Evolutionary conservation across 2,797 vertebrate genomes (phyloP), one percentile per base, ranked within the genome.

Genomic region (Pteropus rufus): DNA sequence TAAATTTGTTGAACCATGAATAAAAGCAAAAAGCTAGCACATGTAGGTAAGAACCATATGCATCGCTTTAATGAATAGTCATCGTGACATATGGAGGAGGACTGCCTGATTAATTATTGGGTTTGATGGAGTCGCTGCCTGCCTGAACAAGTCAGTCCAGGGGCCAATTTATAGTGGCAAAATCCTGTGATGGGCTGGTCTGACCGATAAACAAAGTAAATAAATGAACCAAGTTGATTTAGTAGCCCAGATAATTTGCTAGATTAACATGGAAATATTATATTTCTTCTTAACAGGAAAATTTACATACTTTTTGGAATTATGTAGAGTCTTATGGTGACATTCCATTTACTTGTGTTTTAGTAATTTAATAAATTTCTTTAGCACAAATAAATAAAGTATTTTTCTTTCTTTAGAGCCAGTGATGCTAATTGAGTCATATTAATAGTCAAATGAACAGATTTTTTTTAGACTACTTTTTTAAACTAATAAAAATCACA

Each of bases 161-260:
- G 96, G 97, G 97, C 94, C 97, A 94, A 95, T 98, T 97, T 97
- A 82, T 89, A 83, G 96, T 92, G 54, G 93, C 34, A 80, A 89
- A 95, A 94, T 94, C 81, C 81, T 97, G 89, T 89, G 77, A 95
- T 96, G 93, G 97, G 96, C 80, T 89, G 96, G 93, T 87, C 96
- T 89, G 75, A 95, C 96, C 2, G 7, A 96, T 97, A 97, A 97
- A 96, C 94, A 97, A 96, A 94, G 94, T 97, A 97, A 97, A 97
- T 97, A 97, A 97, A 97, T 95, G 97, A 91, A 89, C 96, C 96
- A 96, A 97, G 94, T 97, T 96, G 95, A 94, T 89, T 98, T 92
- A 94, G 96, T 95, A 89, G 80, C 79, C 79, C 54, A 87, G 83
- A 88, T 96, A 82, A 98, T 96, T 93, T 93, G 90, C 94, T 58